Percentiles rank a stretch among this genome's conserved stretches.
These are phyloP conservation scores for Rhyacophila brunnea DNA, from an alignment of 1,140 invertebrate species.

Conservation along the genomic window DNA sequence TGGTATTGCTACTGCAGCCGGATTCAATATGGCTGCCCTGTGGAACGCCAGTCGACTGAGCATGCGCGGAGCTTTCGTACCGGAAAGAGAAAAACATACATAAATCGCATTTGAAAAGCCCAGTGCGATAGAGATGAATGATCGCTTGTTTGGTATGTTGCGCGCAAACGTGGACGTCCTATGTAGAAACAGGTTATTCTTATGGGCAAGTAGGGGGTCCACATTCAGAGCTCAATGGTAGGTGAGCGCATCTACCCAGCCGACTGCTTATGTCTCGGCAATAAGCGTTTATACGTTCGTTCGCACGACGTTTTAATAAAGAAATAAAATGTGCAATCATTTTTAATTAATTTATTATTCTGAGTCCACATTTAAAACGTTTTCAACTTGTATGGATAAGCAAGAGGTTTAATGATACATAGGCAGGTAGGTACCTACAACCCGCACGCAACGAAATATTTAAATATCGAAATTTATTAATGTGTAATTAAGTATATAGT, in stretches of 20 bases:
- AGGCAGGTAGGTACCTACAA: no score
- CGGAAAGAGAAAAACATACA: slow-evolving; percentile 3
- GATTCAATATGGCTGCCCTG: slow-evolving; percentile 19
- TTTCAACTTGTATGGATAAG: neutral
- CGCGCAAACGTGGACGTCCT: slow-evolving; percentile 10
- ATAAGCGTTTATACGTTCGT: neutral
- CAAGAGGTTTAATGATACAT: no score
- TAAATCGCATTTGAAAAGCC: neutral
- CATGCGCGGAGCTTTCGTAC: slow-evolving; percentile 15
- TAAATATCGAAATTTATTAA: no score
- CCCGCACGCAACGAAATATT: no score
- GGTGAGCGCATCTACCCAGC: no score
- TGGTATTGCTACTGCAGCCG: neutral
- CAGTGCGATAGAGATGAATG: slow-evolving; percentile 4
- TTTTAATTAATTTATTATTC: slow-evolving; percentile 27
- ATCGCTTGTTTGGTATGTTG: neutral
- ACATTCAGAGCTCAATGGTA: neutral
- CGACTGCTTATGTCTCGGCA: neutral
- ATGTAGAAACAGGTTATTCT: neutral
- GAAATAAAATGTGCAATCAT: slow-evolving; percentile 31
- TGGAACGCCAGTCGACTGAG: slow-evolving; percentile 3
- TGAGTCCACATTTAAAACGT: neutral
- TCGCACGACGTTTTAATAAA: slow-evolving; percentile 28
- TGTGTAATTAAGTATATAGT: no score
- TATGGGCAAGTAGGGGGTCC: neutral